Conservation (phyloP, 2,113 vertebrate species). For the Ginglymostoma cirratum region DNA sequence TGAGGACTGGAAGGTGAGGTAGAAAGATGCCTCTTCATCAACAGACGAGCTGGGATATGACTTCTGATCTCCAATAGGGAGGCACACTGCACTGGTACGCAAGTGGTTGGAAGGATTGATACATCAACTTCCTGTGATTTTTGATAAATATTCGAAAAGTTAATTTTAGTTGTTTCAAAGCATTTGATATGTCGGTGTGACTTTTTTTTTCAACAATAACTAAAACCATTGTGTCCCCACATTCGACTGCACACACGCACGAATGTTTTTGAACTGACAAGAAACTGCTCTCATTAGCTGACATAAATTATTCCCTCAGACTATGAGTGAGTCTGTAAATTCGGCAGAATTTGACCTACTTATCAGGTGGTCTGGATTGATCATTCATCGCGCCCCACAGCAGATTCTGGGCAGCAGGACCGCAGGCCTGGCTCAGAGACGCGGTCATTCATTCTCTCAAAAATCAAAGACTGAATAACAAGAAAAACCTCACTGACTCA, state of each 20-base stretch:
- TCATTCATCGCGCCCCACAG: neutral
- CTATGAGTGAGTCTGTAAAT: neutral
- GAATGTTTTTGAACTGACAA: neutral
- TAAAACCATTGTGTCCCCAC: neutral
- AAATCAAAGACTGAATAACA: neutral
- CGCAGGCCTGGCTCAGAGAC: neutral
- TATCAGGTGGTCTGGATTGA: neutral
- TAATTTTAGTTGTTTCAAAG: neutral
- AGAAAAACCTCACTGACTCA: neutral
- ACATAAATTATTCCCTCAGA: neutral
- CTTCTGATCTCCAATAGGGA: neutral
- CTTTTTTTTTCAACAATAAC: neutral
- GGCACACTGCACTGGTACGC: neutral
- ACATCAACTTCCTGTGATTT: neutral
- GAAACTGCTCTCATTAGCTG: neutral
- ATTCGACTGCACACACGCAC: too few relatives aligned
- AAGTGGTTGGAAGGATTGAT: neutral
- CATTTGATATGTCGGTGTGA: neutral
- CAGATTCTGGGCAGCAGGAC: neutral
- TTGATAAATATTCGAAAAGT: neutral
- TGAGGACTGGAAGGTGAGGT: too few relatives aligned
- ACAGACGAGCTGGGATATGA: neutral
- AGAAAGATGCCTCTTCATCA: neutral
- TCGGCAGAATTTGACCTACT: neutral
- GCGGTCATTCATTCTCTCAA: neutral